Percentiles rank a stretch among this genome's conserved stretches.
Evolutionary conservation across 2,113 vertebrate genomes (phyloP).

Genomic region (Calypte anna): DNA sequence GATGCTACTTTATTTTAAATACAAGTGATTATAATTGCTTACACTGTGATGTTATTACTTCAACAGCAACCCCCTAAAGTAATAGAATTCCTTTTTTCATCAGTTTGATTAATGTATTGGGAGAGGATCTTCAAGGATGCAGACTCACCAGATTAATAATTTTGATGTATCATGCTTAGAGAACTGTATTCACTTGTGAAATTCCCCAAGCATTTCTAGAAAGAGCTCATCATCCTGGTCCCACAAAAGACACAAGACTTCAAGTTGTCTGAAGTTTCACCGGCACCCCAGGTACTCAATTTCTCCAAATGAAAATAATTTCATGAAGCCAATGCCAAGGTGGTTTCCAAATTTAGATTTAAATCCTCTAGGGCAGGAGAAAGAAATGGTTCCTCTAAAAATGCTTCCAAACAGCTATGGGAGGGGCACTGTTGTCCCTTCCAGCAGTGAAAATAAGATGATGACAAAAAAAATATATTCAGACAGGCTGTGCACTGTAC

Average conservation of each 20-base stretch:
- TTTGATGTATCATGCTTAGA: not conserved
- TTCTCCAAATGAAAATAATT: not conserved
- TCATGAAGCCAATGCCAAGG: not conserved
- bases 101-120: not conserved
- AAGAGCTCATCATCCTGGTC: not conserved
- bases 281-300: not conserved
- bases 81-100: not conserved
- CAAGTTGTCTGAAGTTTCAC: not conserved
- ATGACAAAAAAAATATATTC: not conserved
- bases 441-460: not conserved
- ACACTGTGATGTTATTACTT: not conserved
- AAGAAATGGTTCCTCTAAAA: not conserved
- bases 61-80: not conserved
- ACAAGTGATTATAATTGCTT: not conserved
- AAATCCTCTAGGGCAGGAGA: not conserved
- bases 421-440: not conserved
- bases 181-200: not conserved
- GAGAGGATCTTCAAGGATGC: not conserved
- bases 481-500: not conserved
- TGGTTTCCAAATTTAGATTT: not conserved
- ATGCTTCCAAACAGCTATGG: not conserved
- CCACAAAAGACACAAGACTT: not conserved
- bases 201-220: not conserved
- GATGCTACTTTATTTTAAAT: not conserved
- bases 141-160: not conserved